Evolutionary conservation across 2,113 vertebrate genomes (phyloP).

Genomic region (Tychaedon coryphoeus): DNA sequence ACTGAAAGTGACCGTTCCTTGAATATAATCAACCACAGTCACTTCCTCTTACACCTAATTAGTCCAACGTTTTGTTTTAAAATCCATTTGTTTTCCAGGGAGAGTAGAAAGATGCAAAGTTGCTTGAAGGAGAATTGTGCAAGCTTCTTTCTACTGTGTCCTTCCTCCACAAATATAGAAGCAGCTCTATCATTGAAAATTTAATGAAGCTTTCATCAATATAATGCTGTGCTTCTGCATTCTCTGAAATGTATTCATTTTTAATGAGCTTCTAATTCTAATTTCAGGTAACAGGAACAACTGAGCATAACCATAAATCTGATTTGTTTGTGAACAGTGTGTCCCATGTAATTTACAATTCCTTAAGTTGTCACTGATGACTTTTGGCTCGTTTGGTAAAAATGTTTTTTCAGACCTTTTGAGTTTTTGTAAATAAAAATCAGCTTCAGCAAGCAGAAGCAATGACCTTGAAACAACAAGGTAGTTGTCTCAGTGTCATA

Average conservation of each 20-base stretch:
- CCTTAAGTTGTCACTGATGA: background rate
- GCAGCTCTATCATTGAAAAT: constrained; percentile 74
- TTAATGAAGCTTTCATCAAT: constrained; percentile 77
- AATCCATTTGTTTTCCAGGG: background rate
- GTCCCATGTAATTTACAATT: constrained; percentile 1
- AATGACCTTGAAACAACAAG: background rate
- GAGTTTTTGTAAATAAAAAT: background rate
- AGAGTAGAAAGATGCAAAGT: background rate
- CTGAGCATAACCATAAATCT: constrained; percentile 53
- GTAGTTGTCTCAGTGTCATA: background rate
- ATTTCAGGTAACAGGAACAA: constrained; percentile 73
- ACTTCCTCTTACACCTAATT: background rate
- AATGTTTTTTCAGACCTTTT: background rate
- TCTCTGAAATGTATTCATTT: constrained; percentile 69
- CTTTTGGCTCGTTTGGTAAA: background rate
- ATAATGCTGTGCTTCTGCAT: constrained; percentile 65
- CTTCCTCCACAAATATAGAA: constrained; percentile 54
- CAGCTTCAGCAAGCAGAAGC: background rate
- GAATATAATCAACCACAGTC: background rate
- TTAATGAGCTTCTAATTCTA: constrained; percentile 75
- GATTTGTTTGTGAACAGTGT: constrained; percentile 37
- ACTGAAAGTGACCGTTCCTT: background rate
- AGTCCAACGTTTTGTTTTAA: background rate
- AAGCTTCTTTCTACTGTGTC: background rate
- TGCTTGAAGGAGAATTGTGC: constrained; percentile 47